phyloP scores from a whole-genome alignment of 2,113 vertebrate species.

The Thamnophis sirtalis region DNA sequence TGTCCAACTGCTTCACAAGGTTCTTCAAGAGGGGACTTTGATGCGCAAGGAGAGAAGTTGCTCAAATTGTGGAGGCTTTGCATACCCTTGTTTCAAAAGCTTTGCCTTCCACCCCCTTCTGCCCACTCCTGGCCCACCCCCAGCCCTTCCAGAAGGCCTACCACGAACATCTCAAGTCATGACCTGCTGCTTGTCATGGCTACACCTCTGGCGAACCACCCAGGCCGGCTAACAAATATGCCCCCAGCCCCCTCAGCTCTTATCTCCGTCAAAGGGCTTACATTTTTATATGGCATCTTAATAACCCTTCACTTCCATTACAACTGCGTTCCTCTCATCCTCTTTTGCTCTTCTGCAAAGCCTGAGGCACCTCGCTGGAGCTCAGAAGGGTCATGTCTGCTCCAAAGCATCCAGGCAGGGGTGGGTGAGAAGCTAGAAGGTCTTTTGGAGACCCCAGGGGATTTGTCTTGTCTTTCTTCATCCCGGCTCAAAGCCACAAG shows the following conservation, averaged over 20 bases:
- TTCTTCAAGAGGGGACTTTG: background rate
- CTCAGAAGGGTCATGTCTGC: constrained; percentile 22
- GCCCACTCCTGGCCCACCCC: constrained; percentile 15
- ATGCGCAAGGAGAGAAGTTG: background rate
- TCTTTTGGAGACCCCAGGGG: background rate
- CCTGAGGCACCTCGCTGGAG: constrained; percentile 23
- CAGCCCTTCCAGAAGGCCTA: constrained; percentile 41
- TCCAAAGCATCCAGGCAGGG: background rate
- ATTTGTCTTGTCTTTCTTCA: background rate
- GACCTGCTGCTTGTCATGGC: constrained; percentile 30
- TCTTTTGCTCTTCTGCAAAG: constrained; percentile 46
- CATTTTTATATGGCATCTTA: constrained; percentile 71
- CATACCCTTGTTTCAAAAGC: constrained; percentile 23
- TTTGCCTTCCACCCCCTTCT: constrained; percentile 21
- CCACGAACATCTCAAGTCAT: constrained; percentile 6
- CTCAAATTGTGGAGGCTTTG: constrained; percentile 21
- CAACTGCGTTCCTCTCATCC: constrained; percentile 63
- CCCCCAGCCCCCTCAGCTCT: constrained; percentile 13
- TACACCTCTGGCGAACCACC: constrained; percentile 44
- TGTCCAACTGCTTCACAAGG: too few species aligned
- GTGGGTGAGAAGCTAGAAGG: constrained; percentile 31
- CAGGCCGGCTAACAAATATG: constrained; percentile 42
- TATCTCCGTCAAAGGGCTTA: constrained; percentile 52
- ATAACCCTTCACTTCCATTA: constrained; percentile 71
- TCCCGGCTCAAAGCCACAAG: background rate